These are phyloP conservation scores for Otis tarda DNA, from an alignment of 2,113 vertebrate genomes.

Conservation along the genomic window DNA sequence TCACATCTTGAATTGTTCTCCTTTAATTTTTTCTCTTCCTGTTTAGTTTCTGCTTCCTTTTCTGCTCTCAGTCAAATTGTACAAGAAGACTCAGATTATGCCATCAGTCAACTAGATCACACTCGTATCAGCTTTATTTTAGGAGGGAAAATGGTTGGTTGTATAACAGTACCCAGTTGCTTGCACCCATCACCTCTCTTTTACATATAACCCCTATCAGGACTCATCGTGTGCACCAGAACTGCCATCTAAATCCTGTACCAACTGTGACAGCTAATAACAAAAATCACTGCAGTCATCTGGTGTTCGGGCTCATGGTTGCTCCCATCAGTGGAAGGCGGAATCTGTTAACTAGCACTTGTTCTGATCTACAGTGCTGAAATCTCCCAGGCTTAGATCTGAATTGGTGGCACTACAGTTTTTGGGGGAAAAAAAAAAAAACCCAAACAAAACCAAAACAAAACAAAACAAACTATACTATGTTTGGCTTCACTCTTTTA, in stretches of 20 bases:
- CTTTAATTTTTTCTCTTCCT: background rate
- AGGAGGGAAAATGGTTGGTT: background rate
- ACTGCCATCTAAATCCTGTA: background rate
- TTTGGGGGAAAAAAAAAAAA: background rate
- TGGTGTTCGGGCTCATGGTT: accelerated
- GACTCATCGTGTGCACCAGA: background rate
- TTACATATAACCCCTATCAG: background rate
- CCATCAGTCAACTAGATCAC: background rate
- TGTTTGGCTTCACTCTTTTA: background rate
- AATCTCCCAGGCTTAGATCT: background rate
- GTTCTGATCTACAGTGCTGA: background rate
- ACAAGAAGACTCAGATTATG: background rate
- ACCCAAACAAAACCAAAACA: no score
- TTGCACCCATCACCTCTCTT: background rate
- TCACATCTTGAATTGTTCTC: background rate
- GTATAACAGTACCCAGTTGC: background rate
- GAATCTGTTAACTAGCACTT: background rate
- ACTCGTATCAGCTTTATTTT: background rate
- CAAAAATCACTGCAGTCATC: background rate
- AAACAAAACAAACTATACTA: background rate
- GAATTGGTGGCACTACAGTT: background rate
- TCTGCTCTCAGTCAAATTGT: background rate
- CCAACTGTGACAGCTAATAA: background rate
- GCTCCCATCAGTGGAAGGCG: background rate
- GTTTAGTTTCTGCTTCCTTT: background rate